These are phyloP conservation scores for Sebastes iracundus DNA, from an alignment of 2,797 vertebrate species.

Conservation along the genomic window DNA sequence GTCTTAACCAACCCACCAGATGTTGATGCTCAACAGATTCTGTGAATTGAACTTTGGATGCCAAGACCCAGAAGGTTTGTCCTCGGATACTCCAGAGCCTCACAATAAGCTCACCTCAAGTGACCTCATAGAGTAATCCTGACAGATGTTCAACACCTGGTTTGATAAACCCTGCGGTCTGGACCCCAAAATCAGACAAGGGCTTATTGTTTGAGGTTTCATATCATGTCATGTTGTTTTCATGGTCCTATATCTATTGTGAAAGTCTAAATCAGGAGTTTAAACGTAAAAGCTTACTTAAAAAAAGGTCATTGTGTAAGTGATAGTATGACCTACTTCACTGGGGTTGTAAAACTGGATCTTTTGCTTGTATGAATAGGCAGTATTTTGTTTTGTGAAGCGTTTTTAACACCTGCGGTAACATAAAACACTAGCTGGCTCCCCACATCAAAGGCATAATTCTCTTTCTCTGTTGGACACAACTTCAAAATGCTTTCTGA, in stretches of 20 bases:
- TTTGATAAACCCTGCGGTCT: background rate
- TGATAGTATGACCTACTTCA: slow-evolving; percentile 20
- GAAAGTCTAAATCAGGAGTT: background rate
- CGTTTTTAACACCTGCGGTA: slow-evolving; percentile 59
- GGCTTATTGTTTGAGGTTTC: background rate
- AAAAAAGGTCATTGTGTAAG: background rate
- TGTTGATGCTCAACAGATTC: background rate
- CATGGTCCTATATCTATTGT: background rate
- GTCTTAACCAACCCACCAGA: slow-evolving; percentile 2
- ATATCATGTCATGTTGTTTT: background rate
- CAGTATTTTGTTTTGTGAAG: slow-evolving; percentile 43
- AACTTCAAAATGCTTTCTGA: slow-evolving; percentile 56
- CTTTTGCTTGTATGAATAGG: slow-evolving; percentile 23
- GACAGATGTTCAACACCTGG: slow-evolving; percentile 44
- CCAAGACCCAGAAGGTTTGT: background rate
- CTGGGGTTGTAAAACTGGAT: slow-evolving; percentile 4
- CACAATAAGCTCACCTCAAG: background rate
- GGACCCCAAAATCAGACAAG: background rate
- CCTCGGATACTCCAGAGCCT: background rate
- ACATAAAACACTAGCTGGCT: slow-evolving; percentile 42
- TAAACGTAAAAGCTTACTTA: background rate
- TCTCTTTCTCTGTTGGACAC: slow-evolving; percentile 49
- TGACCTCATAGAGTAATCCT: background rate
- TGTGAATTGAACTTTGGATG: background rate
- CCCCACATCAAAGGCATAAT: slow-evolving; percentile 69